Conservation (phyloP, 2,888 invertebrate genomes). For the Creontiades dilutus region DNA sequence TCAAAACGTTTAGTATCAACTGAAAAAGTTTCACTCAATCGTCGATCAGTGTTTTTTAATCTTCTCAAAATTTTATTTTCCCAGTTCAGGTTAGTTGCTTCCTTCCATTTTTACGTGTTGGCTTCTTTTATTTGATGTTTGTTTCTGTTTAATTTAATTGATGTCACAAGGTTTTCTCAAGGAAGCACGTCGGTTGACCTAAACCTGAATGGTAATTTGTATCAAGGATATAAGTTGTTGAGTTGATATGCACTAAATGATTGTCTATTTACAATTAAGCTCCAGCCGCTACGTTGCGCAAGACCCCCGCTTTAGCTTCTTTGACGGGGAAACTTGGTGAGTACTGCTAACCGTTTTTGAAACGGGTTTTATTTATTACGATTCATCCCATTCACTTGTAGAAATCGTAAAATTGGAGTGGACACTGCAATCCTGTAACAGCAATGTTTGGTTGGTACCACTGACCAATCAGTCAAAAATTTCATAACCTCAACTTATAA, state of each 20-base stretch:
- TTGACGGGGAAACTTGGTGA: constrained; percentile 95
- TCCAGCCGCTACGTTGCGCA: constrained; percentile 87
- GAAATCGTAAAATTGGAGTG: not conserved
- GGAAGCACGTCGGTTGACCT: not conserved
- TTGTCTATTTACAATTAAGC: constrained; percentile 82
- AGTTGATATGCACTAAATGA: constrained; percentile 66
- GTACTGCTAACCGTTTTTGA: constrained; percentile 79
- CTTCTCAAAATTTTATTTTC: not conserved
- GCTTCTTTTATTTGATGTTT: not conserved
- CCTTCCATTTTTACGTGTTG: not conserved
- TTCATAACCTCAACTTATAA: too few relatives aligned
- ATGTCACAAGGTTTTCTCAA: constrained; percentile 25
- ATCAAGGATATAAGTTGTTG: constrained; percentile 27
- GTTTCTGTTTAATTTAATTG: constrained; percentile 13
- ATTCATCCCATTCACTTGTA: constrained; percentile 5
- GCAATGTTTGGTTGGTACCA: too few relatives aligned
- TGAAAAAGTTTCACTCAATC: too few relatives aligned
- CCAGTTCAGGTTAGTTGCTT: not conserved
- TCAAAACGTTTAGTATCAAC: too few relatives aligned
- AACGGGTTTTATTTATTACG: constrained; percentile 35
- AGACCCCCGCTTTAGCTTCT: constrained; percentile 93
- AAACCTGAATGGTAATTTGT: constrained; percentile 12
- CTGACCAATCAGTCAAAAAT: too few relatives aligned
- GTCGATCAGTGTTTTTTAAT: not conserved
- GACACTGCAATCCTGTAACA: too few relatives aligned